Evolutionary conservation across 2,113 vertebrate genomes (phyloP).

Genomic region (Piprites chloris): DNA sequence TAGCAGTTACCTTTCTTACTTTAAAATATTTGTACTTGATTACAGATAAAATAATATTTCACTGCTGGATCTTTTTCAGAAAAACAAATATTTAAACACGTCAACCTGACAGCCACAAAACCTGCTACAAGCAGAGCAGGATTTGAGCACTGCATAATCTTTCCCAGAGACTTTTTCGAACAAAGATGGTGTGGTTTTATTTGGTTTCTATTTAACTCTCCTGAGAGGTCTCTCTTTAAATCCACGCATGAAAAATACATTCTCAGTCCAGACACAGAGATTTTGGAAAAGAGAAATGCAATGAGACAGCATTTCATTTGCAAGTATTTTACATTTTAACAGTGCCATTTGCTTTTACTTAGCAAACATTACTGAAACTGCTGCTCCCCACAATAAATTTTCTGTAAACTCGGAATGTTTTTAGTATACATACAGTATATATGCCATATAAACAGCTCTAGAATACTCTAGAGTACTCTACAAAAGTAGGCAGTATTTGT

Average conservation of each 20-base stretch:
- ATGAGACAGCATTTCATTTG: conserved; percentile 56
- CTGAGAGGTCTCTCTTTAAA: conserved; percentile 53
- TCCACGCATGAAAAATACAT: conserved; percentile 63
- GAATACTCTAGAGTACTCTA: no score
- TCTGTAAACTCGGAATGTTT: not conserved
- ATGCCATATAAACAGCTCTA: not conserved
- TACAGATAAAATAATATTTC: not conserved
- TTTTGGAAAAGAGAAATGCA: conserved; percentile 30
- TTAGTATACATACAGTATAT: not conserved
- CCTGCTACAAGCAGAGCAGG: not conserved
- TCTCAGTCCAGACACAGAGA: conserved; percentile 46
- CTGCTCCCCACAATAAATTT: not conserved
- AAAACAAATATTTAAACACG: not conserved
- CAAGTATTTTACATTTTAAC: conserved; percentile 62
- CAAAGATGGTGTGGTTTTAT: conserved; percentile 44
- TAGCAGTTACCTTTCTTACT: not conserved
- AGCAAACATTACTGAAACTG: not conserved
- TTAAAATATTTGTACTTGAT: not conserved
- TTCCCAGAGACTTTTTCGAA: conserved; percentile 41
- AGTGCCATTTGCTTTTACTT: not conserved
- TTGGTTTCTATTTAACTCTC: conserved; percentile 55
- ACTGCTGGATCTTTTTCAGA: not conserved
- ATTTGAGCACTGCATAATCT: conserved; percentile 41
- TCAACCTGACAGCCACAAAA: conserved; percentile 6
- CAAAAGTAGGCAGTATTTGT: not conserved